These are phyloP conservation scores for Hydropsyche tenuis DNA, from an alignment of 1,140 invertebrate species.

Conservation along the genomic window DNA sequence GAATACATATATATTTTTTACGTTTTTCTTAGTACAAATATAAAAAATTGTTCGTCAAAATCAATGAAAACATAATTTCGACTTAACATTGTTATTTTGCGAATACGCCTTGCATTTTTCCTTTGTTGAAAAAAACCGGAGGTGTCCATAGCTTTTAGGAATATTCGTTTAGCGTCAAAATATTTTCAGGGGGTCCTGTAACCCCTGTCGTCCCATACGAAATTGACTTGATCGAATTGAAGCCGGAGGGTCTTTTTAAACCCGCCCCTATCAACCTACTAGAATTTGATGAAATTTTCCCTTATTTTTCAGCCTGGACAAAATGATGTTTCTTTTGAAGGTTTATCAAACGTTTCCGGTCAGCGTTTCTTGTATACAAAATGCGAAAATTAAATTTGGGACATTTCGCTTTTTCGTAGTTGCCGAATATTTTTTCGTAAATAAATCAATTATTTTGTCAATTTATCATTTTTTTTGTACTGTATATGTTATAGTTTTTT, in stretches of 20 bases:
- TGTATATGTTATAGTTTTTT: too few species aligned
- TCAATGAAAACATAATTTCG: too few species aligned
- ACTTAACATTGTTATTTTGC: too few species aligned
- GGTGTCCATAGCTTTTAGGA: neutral
- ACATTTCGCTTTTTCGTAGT: too few species aligned
- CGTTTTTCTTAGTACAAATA: neutral
- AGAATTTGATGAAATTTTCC: constrained; percentile 2
- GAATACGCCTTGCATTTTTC: neutral
- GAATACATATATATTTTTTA: too few species aligned
- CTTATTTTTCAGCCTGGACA: neutral
- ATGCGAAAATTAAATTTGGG: neutral
- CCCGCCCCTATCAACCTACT: too few species aligned
- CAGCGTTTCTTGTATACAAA: neutral
- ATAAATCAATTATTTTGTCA: too few species aligned
- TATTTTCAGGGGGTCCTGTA: neutral
- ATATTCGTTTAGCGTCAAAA: neutral
- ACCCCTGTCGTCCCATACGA: neutral
- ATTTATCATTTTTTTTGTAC: too few species aligned
- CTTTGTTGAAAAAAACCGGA: neutral
- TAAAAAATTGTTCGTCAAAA: too few species aligned
- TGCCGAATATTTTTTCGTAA: too few species aligned
- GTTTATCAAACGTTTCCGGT: constrained; percentile 1
- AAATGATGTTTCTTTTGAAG: neutral
- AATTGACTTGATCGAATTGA: constrained; percentile 5
- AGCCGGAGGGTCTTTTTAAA: neutral